Evolutionary conservation across 2,797 vertebrate genomes (phyloP).

Genomic region (Stomatorhinus walkeri): DNA sequence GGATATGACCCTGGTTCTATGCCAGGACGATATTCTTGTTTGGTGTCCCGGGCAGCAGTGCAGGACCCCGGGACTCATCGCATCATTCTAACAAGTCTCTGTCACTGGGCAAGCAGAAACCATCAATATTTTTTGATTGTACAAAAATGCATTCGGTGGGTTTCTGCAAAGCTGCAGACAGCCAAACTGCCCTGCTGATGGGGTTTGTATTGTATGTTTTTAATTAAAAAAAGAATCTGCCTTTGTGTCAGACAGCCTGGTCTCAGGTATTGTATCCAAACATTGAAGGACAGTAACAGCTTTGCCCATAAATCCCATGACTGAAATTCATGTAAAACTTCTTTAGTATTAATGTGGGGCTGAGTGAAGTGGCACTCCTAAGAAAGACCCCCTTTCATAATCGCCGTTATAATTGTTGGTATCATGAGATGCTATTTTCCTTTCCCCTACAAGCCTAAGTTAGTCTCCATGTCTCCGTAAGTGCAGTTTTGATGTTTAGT

Average conservation of each 20-base stretch:
- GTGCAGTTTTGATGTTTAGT: not conserved
- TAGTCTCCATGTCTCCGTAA: not conserved
- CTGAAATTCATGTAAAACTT: not conserved
- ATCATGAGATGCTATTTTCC: not conserved
- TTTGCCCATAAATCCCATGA: not conserved
- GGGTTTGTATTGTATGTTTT: constrained; percentile 1
- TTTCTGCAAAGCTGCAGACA: not conserved
- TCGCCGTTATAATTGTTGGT: not conserved
- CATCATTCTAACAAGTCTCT: not conserved
- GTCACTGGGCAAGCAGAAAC: not conserved
- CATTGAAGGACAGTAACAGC: not conserved
- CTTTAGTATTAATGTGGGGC: not conserved
- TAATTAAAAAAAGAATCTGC: constrained; percentile 4
- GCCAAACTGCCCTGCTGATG: not conserved
- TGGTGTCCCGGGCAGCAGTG: not conserved
- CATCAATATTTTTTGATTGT: constrained; percentile 5
- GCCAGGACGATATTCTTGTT: not conserved
- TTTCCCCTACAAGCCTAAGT: not conserved
- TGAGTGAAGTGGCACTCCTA: not conserved
- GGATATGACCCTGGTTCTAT: not conserved
- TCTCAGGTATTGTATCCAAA: not conserved
- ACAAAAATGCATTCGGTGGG: not conserved
- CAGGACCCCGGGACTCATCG: not conserved
- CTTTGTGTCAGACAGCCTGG: not conserved
- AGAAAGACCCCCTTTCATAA: not conserved